phyloP scores from a whole-genome alignment of 2,888 invertebrate genomes.

The Caenorhabditis zanzibari region DNA sequence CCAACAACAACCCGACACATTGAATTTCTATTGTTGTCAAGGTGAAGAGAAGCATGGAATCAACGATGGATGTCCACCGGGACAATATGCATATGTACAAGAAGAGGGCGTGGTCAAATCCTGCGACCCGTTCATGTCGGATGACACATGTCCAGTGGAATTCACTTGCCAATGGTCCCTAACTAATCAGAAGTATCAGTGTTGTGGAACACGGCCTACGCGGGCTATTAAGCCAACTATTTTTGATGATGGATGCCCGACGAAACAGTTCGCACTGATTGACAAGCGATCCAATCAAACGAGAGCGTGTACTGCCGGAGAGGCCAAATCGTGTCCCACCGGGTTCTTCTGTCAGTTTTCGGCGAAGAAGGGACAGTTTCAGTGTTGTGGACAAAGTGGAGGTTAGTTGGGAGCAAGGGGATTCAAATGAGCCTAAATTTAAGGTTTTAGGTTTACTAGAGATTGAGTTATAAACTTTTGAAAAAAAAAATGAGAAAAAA shows the following conservation, averaged over 20 bases:
- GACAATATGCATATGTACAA: conserved; percentile 71
- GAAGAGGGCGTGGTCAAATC: conserved; percentile 68
- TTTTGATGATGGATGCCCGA: conserved; percentile 71
- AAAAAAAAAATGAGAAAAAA: too few relatives aligned
- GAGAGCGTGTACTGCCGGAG: conserved; percentile 72
- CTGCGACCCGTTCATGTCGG: conserved; percentile 70
- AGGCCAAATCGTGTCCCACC: conserved; percentile 70
- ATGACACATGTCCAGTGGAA: conserved; percentile 66
- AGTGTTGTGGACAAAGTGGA: conserved; percentile 76
- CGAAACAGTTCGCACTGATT: conserved; percentile 71
- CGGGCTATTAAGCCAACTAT: conserved; percentile 63
- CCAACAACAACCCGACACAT: conserved; percentile 72
- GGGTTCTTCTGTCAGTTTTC: conserved; percentile 78
- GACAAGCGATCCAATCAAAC: conserved; percentile 68
- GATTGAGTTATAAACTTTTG: too few relatives aligned
- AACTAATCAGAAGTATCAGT: conserved; percentile 73
- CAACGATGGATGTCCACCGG: conserved; percentile 75
- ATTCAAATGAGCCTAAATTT: too few relatives aligned
- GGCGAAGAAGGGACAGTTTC: conserved; percentile 71
- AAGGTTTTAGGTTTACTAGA: too few relatives aligned
- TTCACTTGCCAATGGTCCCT: conserved; percentile 74
- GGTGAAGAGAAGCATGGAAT: conserved; percentile 69
- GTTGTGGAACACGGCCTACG: conserved; percentile 72
- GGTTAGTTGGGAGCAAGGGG: conserved; percentile 57
- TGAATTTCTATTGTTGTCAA: conserved; percentile 69